A percentile compares a stretch with the other conserved stretches of the same genome.
phyloP scores from a whole-genome alignment of 1,140 invertebrate genomes.

The Homarus americanus region DNA sequence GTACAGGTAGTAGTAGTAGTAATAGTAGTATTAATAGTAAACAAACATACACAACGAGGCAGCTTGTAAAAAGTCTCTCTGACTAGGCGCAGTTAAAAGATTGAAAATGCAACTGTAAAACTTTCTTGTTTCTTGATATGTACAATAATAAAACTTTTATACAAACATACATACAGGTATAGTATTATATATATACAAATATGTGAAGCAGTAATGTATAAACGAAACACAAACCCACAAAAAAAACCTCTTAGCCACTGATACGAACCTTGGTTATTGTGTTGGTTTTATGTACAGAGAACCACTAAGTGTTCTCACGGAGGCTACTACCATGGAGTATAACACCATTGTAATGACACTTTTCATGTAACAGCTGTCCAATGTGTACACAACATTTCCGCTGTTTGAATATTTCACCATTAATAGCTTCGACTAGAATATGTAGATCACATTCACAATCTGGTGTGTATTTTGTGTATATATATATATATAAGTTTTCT shows the following conservation, averaged over 20 bases:
- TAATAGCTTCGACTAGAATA: background rate
- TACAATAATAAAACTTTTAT: constrained; percentile 63
- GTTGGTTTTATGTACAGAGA: constrained; percentile 27
- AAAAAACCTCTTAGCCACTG: constrained; percentile 4
- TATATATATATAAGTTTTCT: background rate
- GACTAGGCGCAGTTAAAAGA: constrained; percentile 66
- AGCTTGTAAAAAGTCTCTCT: constrained; percentile 37
- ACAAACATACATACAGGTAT: constrained; percentile 65
- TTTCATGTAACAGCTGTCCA: no score
- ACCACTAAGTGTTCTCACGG: background rate
- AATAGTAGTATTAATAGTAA: no score
- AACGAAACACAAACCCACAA: constrained; percentile 49
- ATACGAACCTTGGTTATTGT: background rate
- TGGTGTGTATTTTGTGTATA: background rate
- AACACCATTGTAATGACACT: no score
- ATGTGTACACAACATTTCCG: no score
- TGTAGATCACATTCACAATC: background rate
- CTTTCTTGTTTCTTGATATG: constrained; percentile 58
- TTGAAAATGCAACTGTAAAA: constrained; percentile 68
- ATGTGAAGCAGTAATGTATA: constrained; percentile 66
- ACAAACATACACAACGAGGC: constrained; percentile 59
- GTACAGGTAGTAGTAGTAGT: background rate
- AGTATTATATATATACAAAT: constrained; percentile 59
- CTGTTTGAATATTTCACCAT: background rate
- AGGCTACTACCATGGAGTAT: no score